Base-by-base conservation (phyloP, 2,113 vertebrate genomes). In the Rhinopithecus roxellana region DNA sequence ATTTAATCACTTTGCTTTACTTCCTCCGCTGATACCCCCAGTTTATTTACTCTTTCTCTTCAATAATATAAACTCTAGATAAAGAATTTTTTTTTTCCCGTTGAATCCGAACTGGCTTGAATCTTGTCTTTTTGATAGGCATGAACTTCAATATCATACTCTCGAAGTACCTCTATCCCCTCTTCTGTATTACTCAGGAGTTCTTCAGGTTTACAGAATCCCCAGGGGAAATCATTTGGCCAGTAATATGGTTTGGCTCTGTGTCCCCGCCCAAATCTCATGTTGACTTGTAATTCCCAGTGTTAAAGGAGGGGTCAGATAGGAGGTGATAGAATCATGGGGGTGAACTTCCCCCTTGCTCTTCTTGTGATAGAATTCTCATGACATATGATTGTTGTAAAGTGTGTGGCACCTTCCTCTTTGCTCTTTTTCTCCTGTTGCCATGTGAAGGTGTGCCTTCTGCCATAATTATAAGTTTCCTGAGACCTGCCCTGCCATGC, bases 1-100 rank as follows among this genome's bases (percentile, higher is more conserved):
- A 64, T 5, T 6, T 85, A 69, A 72, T 20, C 8, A 80, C 16
- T 92, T 80, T 85, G 6, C 35, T 83, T 95, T 94, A 50, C 35
- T 67, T 88, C 61, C 38, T 92, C 6, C 4, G 22, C 16, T 59
- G 45, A 35, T 64, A 59, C 17, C 43, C 48, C 52, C 52, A 20
- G 52, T 64, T 86, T 90, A 45, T 64, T 55, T 89, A 78, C 40
- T 85, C 22, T 77, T 84, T 86, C 48, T 93, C n/a, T 90, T 94
- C 40, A 87, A 12, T 91, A 88, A 27, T 55, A 38, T 38, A 9
- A 94, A 80, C 27, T 77, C 6, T 4, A 74, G 45, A 93, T 80
- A 91, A 48, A 9, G 43, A 57, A 40, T 18, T 43, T 55, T 55
- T 38, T 38, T 55, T 55, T 20, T 55, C 6, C 52, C 2, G 2